These are phyloP conservation scores for Lithosia quadra DNA, from an alignment of 2,888 invertebrate species.

Conservation along the genomic window DNA sequence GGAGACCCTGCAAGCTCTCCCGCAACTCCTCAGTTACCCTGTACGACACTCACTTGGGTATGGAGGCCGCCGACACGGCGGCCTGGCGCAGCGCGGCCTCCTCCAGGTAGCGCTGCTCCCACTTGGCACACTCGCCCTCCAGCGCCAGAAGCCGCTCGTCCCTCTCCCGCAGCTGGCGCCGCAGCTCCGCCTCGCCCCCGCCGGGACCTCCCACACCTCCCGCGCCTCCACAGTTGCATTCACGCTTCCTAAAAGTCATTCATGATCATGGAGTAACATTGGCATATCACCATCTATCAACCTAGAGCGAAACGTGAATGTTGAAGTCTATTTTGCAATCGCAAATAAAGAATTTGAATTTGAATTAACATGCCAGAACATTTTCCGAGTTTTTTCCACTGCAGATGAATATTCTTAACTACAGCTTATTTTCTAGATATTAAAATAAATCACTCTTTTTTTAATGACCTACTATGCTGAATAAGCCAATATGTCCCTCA, in stretches of 20 bases:
- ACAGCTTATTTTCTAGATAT: no score
- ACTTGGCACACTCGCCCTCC: conserved; percentile 93
- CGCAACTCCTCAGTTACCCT: conserved; percentile 32
- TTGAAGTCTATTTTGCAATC: no score
- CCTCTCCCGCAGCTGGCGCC: conserved; percentile 77
- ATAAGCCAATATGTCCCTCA: no score
- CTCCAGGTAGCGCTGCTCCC: conserved; percentile 95
- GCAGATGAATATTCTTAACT: no score
- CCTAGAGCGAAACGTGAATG: no score
- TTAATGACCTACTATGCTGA: no score
- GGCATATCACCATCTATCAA: no score
- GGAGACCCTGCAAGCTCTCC: no score
- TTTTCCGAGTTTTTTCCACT: no score
- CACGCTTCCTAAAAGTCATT: conserved; percentile 62
- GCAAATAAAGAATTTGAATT: no score
- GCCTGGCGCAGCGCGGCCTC: conserved; percentile 93
- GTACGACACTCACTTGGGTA: conserved; percentile 87
- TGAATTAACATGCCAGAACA: no score
- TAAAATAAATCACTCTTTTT: no score
- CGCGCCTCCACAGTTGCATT: conserved; percentile 67
- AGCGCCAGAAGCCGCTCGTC: conserved; percentile 85
- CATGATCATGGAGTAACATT: not conserved
- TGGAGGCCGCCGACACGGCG: conserved; percentile 93
- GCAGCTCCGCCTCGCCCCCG: conserved; percentile 84
- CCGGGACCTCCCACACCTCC: conserved; percentile 61